phyloP scores from a whole-genome alignment of 64 coral and sea anemone genomes.

The Dendrophyllia cribrosa region DNA sequence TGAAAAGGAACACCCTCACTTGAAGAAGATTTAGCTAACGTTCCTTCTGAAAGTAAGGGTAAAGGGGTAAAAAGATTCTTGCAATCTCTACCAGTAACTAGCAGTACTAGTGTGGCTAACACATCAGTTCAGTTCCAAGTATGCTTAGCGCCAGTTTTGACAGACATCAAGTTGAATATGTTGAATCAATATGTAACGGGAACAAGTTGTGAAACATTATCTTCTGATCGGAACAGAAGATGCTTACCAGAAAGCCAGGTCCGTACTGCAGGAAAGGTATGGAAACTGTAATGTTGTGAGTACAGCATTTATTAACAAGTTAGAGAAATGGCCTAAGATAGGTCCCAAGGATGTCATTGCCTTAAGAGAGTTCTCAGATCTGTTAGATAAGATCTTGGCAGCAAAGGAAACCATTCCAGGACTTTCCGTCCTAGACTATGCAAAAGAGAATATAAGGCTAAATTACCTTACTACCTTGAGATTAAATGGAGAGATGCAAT shows the following conservation, averaged over 20 bases:
- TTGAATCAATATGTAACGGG: constrained; percentile 67
- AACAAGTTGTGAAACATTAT: constrained; percentile 56
- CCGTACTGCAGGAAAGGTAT: constrained; percentile 36
- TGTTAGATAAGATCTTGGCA: constrained; percentile 64
- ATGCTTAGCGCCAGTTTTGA: background rate
- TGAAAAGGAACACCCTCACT: constrained; percentile 6
- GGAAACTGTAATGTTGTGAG: constrained; percentile 44
- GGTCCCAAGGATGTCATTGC: constrained; percentile 43
- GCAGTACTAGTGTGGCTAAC: background rate
- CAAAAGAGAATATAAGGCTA: constrained; percentile 90
- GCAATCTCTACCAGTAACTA: background rate
- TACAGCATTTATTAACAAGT: constrained; percentile 55
- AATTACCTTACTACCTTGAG: constrained; percentile 68
- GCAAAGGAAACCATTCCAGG: constrained; percentile 67
- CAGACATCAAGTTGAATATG: constrained; percentile 68
- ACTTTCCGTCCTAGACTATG: constrained; percentile 76
- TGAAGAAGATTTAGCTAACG: too few species aligned
- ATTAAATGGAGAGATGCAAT: constrained; percentile 79
- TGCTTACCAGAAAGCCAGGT: constrained; percentile 26
- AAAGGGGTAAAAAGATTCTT: constrained; percentile 9
- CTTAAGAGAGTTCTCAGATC: constrained; percentile 82
- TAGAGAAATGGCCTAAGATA: constrained; percentile 78
- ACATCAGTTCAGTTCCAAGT: constrained; percentile 9
- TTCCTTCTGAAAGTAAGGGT: background rate
- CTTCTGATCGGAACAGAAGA: constrained; percentile 45